Evolutionary conservation across 2,888 invertebrate genomes (phyloP).

Genomic region (Caenorhabditis sp.): DNA sequence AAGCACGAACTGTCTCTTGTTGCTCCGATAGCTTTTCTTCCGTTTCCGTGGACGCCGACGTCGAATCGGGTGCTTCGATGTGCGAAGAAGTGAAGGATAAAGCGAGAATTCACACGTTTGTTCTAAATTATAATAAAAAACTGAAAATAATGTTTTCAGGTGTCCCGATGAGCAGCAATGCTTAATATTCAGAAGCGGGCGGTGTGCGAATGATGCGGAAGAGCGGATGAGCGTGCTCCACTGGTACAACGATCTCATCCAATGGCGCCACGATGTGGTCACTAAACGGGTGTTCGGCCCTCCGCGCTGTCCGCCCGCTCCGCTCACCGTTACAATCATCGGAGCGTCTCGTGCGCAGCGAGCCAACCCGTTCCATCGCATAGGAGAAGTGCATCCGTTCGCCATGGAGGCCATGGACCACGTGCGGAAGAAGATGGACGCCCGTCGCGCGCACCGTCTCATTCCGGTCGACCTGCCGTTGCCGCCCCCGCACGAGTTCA

Average conservation of each 20-base stretch:
- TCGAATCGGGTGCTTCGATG: too few species aligned
- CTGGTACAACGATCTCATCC: constrained; percentile 52
- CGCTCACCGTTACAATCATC: constrained; percentile 46
- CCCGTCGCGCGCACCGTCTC: constrained; percentile 4
- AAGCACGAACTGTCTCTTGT: too few species aligned
- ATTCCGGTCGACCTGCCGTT: constrained; percentile 39
- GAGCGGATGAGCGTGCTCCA: constrained; percentile 24
- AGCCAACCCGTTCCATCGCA: constrained; percentile 45
- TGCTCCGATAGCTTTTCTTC: neutral
- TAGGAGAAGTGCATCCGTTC: constrained; percentile 42
- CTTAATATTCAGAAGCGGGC: constrained; percentile 13
- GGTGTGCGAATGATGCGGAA: constrained; percentile 18
- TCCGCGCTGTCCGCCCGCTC: constrained; percentile 47
- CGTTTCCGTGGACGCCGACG: too few species aligned
- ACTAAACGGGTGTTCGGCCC: constrained; percentile 45
- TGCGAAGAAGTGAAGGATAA: neutral
- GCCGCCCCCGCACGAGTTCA: constrained; percentile 53
- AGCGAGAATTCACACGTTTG: constrained; percentile 8
- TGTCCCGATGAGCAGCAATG: constrained; percentile 49
- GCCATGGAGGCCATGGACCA: constrained; percentile 48
- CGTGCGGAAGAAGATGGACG: constrained; percentile 20
- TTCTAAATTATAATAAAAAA: neutral
- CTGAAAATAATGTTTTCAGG: constrained; percentile 4
- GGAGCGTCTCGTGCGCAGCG: constrained; percentile 46
- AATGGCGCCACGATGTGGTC: constrained; percentile 51